Percentiles rank a stretch among this genome's conserved stretches.
phyloP scores from a whole-genome alignment of 2,797 vertebrate species.

The Aphelocoma californica region DNA sequence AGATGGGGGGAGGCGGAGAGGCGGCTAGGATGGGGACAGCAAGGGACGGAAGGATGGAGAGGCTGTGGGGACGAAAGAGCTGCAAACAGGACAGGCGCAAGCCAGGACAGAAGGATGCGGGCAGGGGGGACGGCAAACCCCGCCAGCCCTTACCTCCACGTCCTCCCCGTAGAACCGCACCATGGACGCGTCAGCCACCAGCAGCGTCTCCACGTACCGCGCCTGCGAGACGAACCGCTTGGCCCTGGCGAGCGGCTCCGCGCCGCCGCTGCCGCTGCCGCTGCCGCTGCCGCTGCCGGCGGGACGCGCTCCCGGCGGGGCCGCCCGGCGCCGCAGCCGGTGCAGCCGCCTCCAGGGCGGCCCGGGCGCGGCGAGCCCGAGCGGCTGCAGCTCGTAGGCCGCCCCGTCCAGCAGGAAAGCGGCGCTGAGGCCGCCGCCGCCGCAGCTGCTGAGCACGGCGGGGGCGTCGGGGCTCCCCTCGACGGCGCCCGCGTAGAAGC shows the following conservation, averaged over 20 bases:
- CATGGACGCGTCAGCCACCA: constrained; percentile 91
- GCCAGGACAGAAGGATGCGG: no score
- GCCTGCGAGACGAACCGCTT: constrained; percentile 87
- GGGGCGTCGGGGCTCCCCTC: constrained; percentile 78
- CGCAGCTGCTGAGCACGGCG: constrained; percentile 85
- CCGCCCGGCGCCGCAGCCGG: constrained; percentile 70
- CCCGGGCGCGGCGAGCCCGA: no score
- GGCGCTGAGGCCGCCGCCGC: constrained; percentile 82
- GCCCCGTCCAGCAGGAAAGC: constrained; percentile 84
- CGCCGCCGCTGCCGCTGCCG: no score
- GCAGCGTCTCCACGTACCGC: constrained; percentile 92
- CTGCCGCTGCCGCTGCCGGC: no score
- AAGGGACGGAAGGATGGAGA: no score
- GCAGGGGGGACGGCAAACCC: no score
- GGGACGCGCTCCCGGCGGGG: not conserved
- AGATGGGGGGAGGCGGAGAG: not conserved
- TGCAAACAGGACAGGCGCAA: accelerated
- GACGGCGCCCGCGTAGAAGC: constrained; percentile 88
- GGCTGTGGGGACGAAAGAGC: no score
- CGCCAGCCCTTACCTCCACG: constrained; percentile 82
- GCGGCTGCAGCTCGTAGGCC: constrained; percentile 71
- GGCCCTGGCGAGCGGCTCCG: constrained; percentile 24
- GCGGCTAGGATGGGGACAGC: not conserved
- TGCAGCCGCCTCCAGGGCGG: no score
- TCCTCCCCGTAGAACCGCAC: constrained; percentile 89